phyloP scores from a whole-genome alignment of 2,888 invertebrate species.

The Meandrusa payeni region DNA sequence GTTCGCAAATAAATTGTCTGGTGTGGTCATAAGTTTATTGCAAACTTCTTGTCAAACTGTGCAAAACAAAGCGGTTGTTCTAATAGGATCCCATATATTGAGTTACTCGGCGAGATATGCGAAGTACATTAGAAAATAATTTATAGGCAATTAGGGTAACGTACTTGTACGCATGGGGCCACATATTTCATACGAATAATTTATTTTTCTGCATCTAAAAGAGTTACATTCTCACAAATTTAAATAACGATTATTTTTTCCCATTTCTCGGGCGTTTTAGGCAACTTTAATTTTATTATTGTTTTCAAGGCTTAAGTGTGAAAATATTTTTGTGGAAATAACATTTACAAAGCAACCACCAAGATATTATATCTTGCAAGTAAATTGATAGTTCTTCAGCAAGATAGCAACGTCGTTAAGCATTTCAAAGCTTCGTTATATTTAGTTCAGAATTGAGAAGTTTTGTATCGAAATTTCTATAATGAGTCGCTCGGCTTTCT shows the following conservation, averaged over 20 bases:
- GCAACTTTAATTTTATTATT: no score
- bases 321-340: no score
- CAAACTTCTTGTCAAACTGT: not conserved
- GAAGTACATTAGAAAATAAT: constrained; percentile 9
- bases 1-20: no score
- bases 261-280: not conserved
- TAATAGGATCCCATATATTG: constrained; percentile 2
- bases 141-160: constrained; percentile 11
- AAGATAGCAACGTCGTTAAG: constrained; percentile 2
- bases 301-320: no score
- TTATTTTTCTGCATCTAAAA: constrained; percentile 5
- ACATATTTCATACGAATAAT: constrained; percentile 2
- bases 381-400: not conserved
- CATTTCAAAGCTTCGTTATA: constrained; percentile 1
- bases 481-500: not conserved
- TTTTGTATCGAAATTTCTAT: constrained; percentile 1
- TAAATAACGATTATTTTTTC: not conserved
- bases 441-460: constrained; percentile 3
- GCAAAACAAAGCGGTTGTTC: not conserved
- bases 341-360: no score
- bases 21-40: not conserved
- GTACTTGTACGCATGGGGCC: constrained; percentile 4
- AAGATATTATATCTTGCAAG: constrained; percentile 4
- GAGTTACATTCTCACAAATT: constrained; percentile 4
- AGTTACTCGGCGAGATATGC: constrained; percentile 4